Evolutionary conservation across 1,140 invertebrate species (phyloP), one percentile per base, ranked within the genome.

Genomic region (Drosophila truncata): DNA sequence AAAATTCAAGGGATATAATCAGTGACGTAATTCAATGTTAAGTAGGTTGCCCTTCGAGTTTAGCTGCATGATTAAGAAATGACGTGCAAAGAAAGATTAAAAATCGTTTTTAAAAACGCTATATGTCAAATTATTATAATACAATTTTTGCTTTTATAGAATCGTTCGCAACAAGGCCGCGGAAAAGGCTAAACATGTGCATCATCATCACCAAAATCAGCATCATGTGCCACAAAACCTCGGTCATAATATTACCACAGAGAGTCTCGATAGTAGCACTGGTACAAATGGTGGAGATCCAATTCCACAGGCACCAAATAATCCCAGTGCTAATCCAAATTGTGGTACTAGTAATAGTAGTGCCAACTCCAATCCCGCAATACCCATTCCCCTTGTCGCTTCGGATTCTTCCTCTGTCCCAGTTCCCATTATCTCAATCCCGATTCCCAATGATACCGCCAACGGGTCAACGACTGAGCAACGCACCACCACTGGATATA

Each of bases 81-180:
- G 3, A 4, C 10, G 9, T 11, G 41, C 41, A 42, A n/a, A 10
- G n/a, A 42, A 42, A 4, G 9, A 37, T 16, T n/a, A 4, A 13
- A 44, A 20, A 29, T 18, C 27, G 9, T n/a, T 37, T 25, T 10
- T 37, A 4, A 41, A n/a, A 41, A 41, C n/a, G 3, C 7, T n/a
- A 10, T 41, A 10, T 41, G n/a, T n/a, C n/a, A n/a, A n/a, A n/a
- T n/a, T n/a, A n/a, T n/a, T n/a, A n/a, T n/a, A n/a, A n/a, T n/a
- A n/a, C n/a, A 8, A 29, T 7, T 54, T 27, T n/a, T 29, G 9
- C 42, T 10, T 55, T 57, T 79, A 8, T 93, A 99, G 98, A 94
- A 99, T 99, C 93, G 98, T 99, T 47, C 95, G 98, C 64, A 99
- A 99, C 94, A 99, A 99, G 92, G 98, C 98, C 13, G 98, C 98